phyloP scores from a whole-genome alignment of 2,113 vertebrate genomes.

The Petaurus breviceps region DNA sequence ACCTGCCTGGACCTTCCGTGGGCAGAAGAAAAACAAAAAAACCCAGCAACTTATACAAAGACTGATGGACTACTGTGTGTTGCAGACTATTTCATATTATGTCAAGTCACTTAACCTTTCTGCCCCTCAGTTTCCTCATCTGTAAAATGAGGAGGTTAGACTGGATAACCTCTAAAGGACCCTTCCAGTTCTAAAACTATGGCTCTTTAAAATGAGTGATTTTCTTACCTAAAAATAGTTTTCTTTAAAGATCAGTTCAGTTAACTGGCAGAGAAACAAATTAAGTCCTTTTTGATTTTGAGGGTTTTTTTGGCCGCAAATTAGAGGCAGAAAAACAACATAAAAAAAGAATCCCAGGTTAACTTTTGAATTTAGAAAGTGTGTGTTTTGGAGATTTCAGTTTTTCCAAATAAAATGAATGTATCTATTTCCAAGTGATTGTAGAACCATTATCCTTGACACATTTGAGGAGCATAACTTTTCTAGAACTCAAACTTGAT shows the following conservation, averaged over 20 bases:
- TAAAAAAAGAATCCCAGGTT: slow-evolving; percentile 22
- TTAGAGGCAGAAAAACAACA: slow-evolving; percentile 44
- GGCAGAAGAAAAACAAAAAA: slow-evolving; percentile 31
- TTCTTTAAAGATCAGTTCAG: background rate
- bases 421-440: background rate
- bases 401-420: slow-evolving; percentile 33
- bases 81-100: slow-evolving; percentile 52
- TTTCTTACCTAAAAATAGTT: background rate
- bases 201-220: background rate
- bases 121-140: background rate
- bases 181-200: background rate
- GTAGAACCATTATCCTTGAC: background rate
- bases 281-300: slow-evolving; percentile 32
- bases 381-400: slow-evolving; percentile 20
- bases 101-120: slow-evolving; percentile 3
- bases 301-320: slow-evolving; percentile 52
- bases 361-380: slow-evolving; percentile 45
- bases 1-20: slow-evolving; percentile 35
- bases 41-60: slow-evolving; percentile 3
- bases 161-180: background rate
- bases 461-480: slow-evolving; percentile 7
- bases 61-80: background rate
- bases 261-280: slow-evolving; percentile 25
- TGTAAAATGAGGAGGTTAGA: background rate
- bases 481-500: slow-evolving; percentile 58